Percentiles rank a stretch among this genome's conserved stretches.
Conservation (phyloP, 2,113 vertebrate genomes). For the Drymodes brunneopygia region DNA sequence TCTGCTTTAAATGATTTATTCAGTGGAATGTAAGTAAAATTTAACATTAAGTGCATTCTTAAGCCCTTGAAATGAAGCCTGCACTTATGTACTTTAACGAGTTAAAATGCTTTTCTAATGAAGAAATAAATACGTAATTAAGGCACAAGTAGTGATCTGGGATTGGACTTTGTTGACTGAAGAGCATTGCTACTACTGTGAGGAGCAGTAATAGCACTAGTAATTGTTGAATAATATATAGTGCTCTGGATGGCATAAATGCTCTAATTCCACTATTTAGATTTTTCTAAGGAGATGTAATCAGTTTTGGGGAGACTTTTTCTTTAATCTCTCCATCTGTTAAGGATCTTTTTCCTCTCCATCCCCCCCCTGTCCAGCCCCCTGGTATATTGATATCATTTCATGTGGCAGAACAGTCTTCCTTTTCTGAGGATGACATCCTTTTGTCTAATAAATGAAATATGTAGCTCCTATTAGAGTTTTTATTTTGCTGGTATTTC, state of each 20-base stretch:
- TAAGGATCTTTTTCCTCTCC: background rate
- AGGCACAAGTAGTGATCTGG: background rate
- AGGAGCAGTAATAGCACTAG: background rate
- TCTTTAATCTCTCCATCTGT: background rate
- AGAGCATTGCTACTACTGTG: background rate
- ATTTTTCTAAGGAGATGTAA: background rate
- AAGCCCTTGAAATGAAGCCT: background rate
- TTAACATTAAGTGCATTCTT: background rate
- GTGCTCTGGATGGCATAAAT: background rate
- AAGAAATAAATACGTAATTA: background rate
- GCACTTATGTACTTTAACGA: background rate
- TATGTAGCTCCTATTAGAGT: background rate
- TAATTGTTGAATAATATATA: background rate
- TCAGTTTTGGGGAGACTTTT: rapidly evolving
- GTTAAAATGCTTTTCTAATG: background rate
- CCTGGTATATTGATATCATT: background rate
- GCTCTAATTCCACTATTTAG: background rate
- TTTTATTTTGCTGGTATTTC: background rate
- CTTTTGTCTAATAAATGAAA: background rate
- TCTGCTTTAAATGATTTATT: background rate
- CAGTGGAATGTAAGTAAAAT: background rate
- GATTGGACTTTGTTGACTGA: background rate
- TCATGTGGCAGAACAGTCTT: background rate
- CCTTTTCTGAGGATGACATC: background rate
- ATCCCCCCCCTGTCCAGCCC: background rate